Base-by-base conservation (phyloP, 2,113 vertebrate species). In the Menidia beryllina region DNA sequence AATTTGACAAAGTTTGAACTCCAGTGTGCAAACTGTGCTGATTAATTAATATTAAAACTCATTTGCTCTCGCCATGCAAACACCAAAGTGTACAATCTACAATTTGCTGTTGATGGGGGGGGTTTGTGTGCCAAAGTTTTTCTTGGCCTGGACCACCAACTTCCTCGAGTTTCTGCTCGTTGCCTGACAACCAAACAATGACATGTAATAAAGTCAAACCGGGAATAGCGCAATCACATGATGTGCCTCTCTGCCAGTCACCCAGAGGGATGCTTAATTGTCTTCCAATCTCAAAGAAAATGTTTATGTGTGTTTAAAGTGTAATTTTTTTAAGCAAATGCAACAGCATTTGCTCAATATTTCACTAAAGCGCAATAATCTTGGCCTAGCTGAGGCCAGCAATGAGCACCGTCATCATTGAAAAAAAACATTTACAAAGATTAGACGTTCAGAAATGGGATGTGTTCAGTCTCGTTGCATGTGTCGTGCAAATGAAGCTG, bases 401-500 rank as follows among this genome's bases (percentile, higher is more conserved):
- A 19, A 75, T 65, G 50, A 53, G 54, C n/a, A 27, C 45, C 68
- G 67, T 82, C 66, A 65, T 63, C 70, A 50, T 68, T 21, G 25
- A 20, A n/a, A 45, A 20, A n/a, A 45, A 45, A 45, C 25, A 17
- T 19, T 39, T 19, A 24, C 56, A 17, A n/a, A 45, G 23, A 30
- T 14, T n/a, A 67, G 20, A 67, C 13, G 25, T 26, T 64, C 21
- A 60, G 68, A 63, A 72, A 51, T 54, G 6, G 49, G 34, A 66
- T 43, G 19, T 13, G 30, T 75, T 38, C 49, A 38, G 41, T 84
- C 69, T 36, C 51, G 38, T 15, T 61, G 50, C 68, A 58, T 69
- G 56, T 61, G 61, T 27, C 52, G 67, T 69, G 55, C 74, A 62
- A 72, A 63, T 76, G 54, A 67, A 84, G 64, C 89, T 88, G 86